Percentiles rank a stretch among this genome's conserved stretches.
These are phyloP conservation scores for Porites cylindrica DNA, from an alignment of 92 coral and sea anemone genomes.

Conservation along the genomic window DNA sequence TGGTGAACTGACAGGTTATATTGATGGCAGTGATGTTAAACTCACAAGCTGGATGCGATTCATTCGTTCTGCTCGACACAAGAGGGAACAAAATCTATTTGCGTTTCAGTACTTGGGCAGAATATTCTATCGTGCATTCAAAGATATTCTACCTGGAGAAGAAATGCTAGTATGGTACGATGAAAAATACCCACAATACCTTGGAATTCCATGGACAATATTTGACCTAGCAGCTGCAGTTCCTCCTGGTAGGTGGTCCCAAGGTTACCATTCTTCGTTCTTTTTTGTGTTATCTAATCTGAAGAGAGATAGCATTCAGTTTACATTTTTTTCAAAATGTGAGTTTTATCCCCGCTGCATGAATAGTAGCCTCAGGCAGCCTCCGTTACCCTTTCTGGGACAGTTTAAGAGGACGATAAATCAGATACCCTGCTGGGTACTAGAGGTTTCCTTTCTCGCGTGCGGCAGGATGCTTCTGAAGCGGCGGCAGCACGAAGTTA, in stretches of 20 bases:
- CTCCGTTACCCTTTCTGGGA: no score
- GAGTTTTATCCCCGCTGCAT: no score
- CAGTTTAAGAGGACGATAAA: no score
- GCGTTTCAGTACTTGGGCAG: conserved; percentile 91
- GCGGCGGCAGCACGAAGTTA: no score
- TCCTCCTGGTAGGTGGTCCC: conserved; percentile 24
- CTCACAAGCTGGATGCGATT: conserved; percentile 97
- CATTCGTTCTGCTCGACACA: conserved; percentile 94
- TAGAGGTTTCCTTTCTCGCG: no score
- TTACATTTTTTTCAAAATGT: no score
- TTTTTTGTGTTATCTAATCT: not conserved
- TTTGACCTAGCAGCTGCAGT: conserved; percentile 52
- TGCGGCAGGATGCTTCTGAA: no score
- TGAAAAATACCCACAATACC: conserved; percentile 86
- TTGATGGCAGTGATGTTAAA: conserved; percentile 90
- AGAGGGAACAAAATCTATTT: conserved; percentile 87
- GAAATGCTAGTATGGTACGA: conserved; percentile 99
- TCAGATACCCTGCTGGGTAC: no score
- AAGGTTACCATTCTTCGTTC: not conserved
- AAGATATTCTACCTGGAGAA: conserved; percentile 77
- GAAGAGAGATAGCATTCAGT: not conserved
- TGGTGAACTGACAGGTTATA: conserved; percentile 71
- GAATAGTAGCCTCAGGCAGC: no score
- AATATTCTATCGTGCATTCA: conserved; percentile 91
- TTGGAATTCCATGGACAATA: conserved; percentile 87